These are phyloP conservation scores for Thermophis baileyi DNA, from an alignment of 2,113 vertebrate genomes.

Conservation along the genomic window DNA sequence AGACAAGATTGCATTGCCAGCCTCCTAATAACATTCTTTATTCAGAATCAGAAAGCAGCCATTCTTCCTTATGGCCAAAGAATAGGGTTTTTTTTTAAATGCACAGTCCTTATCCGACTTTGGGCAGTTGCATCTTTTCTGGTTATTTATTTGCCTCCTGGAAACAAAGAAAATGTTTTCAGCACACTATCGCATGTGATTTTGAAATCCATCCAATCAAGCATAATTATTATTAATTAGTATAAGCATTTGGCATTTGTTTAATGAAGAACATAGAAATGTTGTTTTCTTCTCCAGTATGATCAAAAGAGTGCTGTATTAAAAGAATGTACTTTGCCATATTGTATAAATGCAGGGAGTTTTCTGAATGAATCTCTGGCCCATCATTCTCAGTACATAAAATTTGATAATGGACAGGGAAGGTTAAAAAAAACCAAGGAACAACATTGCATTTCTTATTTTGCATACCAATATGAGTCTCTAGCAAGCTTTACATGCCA, in stretches of 20 bases:
- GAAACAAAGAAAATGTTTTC: not conserved
- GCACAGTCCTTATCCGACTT: not conserved
- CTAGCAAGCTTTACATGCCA: not conserved
- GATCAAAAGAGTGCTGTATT: not conserved
- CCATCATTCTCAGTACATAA: not conserved
- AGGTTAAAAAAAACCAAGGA: not conserved
- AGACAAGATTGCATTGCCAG: not conserved
- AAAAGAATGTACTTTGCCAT: not conserved
- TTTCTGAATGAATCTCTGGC: not conserved
- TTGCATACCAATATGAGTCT: not conserved
- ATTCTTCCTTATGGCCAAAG: not conserved
- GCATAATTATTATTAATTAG: slow-evolving; percentile 42
- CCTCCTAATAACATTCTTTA: not conserved
- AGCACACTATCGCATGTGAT: slow-evolving; percentile 43
- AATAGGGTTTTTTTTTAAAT: not conserved
- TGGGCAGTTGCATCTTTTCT: slow-evolving; percentile 12
- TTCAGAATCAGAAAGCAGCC: not conserved
- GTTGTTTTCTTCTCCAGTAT: slow-evolving; percentile 19
- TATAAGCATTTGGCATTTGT: slow-evolving; percentile 38
- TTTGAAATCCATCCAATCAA: slow-evolving; percentile 28
- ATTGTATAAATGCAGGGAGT: not conserved
- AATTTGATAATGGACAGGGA: not conserved
- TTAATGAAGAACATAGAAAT: slow-evolving; percentile 15
- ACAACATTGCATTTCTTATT: not conserved
- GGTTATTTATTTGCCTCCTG: slow-evolving; percentile 21